These are phyloP conservation scores for Lophura nycthemera DNA, from an alignment of 2,113 vertebrate species.

Conservation along the genomic window DNA sequence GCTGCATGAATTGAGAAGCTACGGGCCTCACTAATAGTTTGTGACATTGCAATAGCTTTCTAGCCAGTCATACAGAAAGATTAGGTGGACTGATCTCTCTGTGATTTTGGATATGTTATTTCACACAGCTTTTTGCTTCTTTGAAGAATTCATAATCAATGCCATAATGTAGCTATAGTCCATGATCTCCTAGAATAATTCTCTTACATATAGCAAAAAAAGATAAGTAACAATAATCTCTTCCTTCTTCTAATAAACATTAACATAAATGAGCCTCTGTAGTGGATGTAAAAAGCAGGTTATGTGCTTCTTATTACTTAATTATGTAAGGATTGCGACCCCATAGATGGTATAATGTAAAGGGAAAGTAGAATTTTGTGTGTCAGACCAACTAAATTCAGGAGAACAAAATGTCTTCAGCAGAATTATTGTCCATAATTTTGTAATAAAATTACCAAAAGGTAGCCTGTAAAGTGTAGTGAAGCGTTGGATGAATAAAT, in stretches of 20 bases:
- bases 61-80: slow-evolving; percentile 52
- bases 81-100: slow-evolving; percentile 47
- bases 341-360: neutral
- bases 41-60: slow-evolving; percentile 62
- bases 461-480: neutral
- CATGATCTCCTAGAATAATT: neutral
- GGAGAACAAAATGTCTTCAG: neutral
- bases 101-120: slow-evolving; percentile 69
- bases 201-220: neutral
- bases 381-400: neutral
- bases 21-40: slow-evolving; percentile 57
- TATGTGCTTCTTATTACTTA: neutral
- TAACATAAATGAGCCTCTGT: neutral
- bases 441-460: neutral
- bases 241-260: neutral
- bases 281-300: neutral
- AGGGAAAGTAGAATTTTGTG: neutral
- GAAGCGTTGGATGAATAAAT: neutral
- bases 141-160: slow-evolving; percentile 22
- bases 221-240: neutral
- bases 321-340: neutral
- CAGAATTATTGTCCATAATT: neutral
- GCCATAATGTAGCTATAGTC: neutral
- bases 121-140: slow-evolving; percentile 11
- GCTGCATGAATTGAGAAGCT: slow-evolving; percentile 30